phyloP scores from a whole-genome alignment of 2,113 vertebrate genomes.

The Malaclemys terrapin region DNA sequence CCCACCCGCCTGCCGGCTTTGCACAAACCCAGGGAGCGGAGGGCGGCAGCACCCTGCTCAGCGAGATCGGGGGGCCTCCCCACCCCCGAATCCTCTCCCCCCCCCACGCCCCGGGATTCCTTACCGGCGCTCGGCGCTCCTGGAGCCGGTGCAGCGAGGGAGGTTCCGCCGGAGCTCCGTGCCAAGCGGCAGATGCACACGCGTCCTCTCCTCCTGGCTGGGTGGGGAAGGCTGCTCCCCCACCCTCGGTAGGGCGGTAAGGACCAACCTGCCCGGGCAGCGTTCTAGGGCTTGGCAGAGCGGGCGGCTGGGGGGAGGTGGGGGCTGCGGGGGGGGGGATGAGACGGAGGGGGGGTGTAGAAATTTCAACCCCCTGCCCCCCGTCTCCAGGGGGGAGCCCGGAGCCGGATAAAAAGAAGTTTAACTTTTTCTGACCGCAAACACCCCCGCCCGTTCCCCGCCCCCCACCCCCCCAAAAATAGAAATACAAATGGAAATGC shows the following conservation, averaged over 20 bases:
- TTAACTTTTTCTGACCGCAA: neutral
- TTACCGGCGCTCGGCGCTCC: constrained; percentile 47
- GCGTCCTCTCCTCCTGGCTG: neutral
- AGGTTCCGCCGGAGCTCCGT: neutral
- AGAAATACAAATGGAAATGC: neutral
- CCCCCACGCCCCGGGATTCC: neutral
- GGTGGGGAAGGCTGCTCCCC: neutral
- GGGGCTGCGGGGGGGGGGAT: too few species aligned
- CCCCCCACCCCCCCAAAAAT: neutral
- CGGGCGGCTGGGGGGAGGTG: neutral
- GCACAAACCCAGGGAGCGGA: neutral
- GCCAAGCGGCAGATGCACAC: neutral
- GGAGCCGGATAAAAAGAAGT: neutral
- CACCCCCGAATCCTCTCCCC: neutral
- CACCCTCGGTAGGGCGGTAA: too few species aligned
- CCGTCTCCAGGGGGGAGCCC: neutral
- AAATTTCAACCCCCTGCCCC: neutral
- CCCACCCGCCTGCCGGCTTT: neutral
- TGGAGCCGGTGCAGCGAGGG: neutral
- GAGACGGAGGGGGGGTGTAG: too few species aligned
- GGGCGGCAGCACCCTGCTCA: neutral
- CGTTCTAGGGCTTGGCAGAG: neutral
- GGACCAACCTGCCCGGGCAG: neutral
- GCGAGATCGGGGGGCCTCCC: neutral
- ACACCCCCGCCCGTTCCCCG: neutral